A percentile compares a stretch with the other conserved stretches of the same genome.
Conservation (phyloP, 2,113 vertebrate species). For the Spea bombifrons region DNA sequence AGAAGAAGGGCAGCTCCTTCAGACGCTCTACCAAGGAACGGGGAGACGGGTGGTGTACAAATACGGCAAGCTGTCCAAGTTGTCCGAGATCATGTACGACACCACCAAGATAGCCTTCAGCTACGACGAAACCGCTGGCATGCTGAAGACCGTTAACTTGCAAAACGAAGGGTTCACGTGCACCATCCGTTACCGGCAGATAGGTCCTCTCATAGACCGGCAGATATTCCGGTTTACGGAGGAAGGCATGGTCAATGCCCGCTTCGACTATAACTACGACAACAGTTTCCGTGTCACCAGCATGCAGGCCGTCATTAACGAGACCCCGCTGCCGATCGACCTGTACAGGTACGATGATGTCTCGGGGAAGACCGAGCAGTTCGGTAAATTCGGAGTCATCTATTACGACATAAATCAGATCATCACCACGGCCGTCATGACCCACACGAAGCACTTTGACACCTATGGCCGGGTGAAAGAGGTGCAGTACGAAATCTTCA, state of each 20-base stretch:
- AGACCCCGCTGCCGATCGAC: constrained; percentile 93
- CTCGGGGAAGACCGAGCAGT: constrained; percentile 94
- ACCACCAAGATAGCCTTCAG: constrained; percentile 90
- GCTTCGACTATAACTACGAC: constrained; percentile 98
- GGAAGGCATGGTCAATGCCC: constrained; percentile 95
- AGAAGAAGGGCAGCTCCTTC: constrained; percentile 85
- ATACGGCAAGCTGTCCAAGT: constrained; percentile 87
- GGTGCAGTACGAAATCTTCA: constrained; percentile 96
- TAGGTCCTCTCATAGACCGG: constrained; percentile 91
- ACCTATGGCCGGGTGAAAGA: constrained; percentile 95
- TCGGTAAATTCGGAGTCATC: constrained; percentile 97
- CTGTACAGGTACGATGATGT: constrained; percentile 95
- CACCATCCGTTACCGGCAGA: constrained; percentile 93
- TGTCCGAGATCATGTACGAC: constrained; percentile 91
- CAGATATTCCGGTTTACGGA: constrained; percentile 98
- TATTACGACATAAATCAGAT: constrained; percentile 98
- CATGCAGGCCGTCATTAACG: constrained; percentile 98
- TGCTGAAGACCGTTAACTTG: constrained; percentile 92
- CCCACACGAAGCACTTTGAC: constrained; percentile 97
- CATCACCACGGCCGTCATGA: constrained; percentile 97
- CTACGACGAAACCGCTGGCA: constrained; percentile 88
- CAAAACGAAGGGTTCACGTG: constrained; percentile 94
- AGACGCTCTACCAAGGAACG: constrained; percentile 86
- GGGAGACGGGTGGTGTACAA: constrained; percentile 91
- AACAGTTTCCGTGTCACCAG: constrained; percentile 98